These are phyloP conservation scores for Orius laevigatus DNA, from an alignment of 1,140 invertebrate species.

Conservation along the genomic window DNA sequence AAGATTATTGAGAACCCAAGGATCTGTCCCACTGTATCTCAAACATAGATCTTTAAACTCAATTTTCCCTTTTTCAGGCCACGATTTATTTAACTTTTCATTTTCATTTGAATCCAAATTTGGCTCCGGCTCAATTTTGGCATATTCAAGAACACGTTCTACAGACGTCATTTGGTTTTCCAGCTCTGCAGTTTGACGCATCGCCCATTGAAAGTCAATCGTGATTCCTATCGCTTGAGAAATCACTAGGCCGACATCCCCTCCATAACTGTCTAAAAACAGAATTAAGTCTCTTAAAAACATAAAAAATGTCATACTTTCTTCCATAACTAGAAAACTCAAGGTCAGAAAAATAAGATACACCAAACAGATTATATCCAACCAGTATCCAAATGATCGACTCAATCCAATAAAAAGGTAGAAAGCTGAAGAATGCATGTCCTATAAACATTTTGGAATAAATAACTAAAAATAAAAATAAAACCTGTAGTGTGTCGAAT, in stretches of 20 bases:
- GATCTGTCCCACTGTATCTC: constrained; percentile 41
- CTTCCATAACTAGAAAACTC: neutral
- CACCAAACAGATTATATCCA: constrained; percentile 5
- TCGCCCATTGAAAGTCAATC: constrained; percentile 69
- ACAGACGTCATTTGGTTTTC: constrained; percentile 69
- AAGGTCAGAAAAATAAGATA: constrained; percentile 4
- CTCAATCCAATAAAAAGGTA: constrained; percentile 19
- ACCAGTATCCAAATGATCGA: neutral
- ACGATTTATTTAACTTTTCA: constrained; percentile 21
- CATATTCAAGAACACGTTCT: constrained; percentile 61
- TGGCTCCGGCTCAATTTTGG: constrained; percentile 40
- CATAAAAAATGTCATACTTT: neutral
- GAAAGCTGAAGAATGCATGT: constrained; percentile 21
- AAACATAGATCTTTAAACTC: constrained; percentile 44
- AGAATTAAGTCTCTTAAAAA: neutral
- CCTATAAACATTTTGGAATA: constrained; percentile 3
- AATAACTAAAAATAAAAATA: neutral
- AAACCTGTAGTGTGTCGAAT: constrained; percentile 56
- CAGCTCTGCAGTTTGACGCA: constrained; percentile 53
- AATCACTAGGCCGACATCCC: constrained; percentile 67
- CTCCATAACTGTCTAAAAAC: constrained; percentile 29
- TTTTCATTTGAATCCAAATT: constrained; percentile 27
- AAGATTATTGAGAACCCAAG: constrained; percentile 45
- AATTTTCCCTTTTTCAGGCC: constrained; percentile 32
- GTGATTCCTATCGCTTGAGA: constrained; percentile 66